phyloP scores from a whole-genome alignment of 2,888 invertebrate genomes.

The Hoplodrina blanda region DNA sequence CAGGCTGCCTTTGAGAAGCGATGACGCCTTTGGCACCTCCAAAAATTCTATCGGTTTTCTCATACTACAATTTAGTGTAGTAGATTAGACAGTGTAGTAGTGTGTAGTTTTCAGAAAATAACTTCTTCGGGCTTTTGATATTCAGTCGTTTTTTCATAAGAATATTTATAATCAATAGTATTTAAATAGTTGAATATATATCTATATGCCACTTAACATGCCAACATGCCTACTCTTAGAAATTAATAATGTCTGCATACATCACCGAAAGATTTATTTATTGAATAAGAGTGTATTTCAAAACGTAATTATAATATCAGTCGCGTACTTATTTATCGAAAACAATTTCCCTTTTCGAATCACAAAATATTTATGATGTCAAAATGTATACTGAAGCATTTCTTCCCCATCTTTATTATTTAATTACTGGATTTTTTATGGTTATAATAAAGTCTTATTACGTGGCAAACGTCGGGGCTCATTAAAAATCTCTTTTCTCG shows the following conservation, averaged over 20 bases:
- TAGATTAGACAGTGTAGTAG: conserved; percentile 43
- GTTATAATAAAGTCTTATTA: conserved; percentile 86
- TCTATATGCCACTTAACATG: background rate
- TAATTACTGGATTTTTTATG: conserved; percentile 80
- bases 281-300: conserved; percentile 3
- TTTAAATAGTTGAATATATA: too few species aligned
- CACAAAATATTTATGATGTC: conserved; percentile 48
- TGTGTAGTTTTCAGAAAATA: conserved; percentile 11
- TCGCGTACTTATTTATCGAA: conserved; percentile 5
- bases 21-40: conserved; percentile 77
- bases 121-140: background rate
- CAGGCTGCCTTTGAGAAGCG: conserved; percentile 85
- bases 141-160: background rate
- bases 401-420: conserved; percentile 71
- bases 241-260: background rate
- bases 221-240: background rate
- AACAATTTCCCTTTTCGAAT: conserved; percentile 24
- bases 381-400: conserved; percentile 53
- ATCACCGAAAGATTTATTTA: background rate
- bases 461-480: conserved; percentile 84
- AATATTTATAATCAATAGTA: background rate
- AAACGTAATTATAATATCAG: conserved; percentile 31
- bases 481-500: conserved; percentile 89
- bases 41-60: conserved; percentile 77
- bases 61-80: conserved; percentile 41